Conservation (phyloP, 2,888 invertebrate species). For the Tenthredo distinguenda region DNA sequence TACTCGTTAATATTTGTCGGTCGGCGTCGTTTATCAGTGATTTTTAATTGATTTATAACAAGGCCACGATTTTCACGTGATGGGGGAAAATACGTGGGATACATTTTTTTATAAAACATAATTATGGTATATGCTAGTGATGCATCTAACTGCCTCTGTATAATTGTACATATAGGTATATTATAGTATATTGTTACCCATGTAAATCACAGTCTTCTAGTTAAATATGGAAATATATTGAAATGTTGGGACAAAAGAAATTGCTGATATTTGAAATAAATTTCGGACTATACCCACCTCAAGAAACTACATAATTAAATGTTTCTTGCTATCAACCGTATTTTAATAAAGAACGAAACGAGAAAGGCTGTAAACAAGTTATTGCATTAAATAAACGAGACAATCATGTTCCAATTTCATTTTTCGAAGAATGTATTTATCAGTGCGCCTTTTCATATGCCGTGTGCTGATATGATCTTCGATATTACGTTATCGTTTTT, state of each 20-base stretch:
- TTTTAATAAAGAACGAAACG: neutral
- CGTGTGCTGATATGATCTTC: no score
- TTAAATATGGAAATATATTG: neutral
- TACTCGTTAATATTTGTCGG: no score
- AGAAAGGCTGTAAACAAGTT: neutral
- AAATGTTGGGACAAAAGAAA: neutral
- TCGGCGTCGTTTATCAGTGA: neutral
- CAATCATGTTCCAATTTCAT: neutral
- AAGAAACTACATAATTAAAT: neutral
- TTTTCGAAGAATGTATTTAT: no score
- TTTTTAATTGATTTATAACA: neutral
- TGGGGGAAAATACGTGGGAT: no score
- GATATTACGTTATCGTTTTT: no score
- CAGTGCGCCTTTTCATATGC: no score
- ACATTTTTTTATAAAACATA: no score
- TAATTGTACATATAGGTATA: neutral
- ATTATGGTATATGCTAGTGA: neutral
- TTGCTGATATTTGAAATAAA: neutral
- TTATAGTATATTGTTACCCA: neutral
- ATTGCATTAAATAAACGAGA: conserved; percentile 2
- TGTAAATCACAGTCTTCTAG: neutral
- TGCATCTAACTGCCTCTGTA: neutral
- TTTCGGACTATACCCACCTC: neutral
- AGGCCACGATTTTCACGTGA: neutral
- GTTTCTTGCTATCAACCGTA: neutral